A percentile compares a stretch with the other conserved stretches of the same genome.
Evolutionary conservation across 2,888 invertebrate genomes (phyloP).

Genomic region (Pelosia muscerda): DNA sequence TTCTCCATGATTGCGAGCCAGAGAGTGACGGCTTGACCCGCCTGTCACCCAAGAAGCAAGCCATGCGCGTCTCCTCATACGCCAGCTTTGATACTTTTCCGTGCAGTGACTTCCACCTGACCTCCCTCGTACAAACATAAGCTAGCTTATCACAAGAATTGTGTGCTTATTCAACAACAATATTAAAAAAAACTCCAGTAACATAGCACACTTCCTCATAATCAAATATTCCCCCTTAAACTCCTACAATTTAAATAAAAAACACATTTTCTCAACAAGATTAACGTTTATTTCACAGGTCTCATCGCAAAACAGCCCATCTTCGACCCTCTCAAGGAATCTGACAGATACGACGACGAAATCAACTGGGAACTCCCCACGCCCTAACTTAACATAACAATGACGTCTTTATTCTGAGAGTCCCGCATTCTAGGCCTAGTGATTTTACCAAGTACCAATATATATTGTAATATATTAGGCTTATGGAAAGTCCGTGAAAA

Average conservation of each 20-base stretch:
- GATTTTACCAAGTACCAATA: constrained; percentile 11
- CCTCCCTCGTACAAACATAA: no score
- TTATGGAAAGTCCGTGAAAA: not conserved
- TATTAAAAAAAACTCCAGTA: not conserved
- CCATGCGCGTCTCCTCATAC: no score
- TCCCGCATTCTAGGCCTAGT: constrained; percentile 11
- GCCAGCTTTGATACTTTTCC: no score
- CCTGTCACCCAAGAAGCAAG: no score
- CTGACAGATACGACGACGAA: constrained; percentile 88
- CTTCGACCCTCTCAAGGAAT: constrained; percentile 81
- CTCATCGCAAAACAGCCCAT: constrained; percentile 76
- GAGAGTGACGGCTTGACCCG: no score
- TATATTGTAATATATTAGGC: not conserved
- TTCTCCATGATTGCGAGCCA: no score
- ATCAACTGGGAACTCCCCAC: constrained; percentile 87
- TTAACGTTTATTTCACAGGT: constrained; percentile 70
- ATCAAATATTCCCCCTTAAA: constrained; percentile 1
- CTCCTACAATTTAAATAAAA: constrained; percentile 8
- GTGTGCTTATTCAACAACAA: not conserved
- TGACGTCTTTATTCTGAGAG: constrained; percentile 29
- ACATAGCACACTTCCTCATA: not conserved
- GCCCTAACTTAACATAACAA: constrained; percentile 67
- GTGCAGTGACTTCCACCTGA: no score
- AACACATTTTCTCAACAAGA: constrained; percentile 16
- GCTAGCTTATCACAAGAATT: no score